Conservation (phyloP, 1,140 invertebrate genomes). For the Hylaeus volcanicus region DNA sequence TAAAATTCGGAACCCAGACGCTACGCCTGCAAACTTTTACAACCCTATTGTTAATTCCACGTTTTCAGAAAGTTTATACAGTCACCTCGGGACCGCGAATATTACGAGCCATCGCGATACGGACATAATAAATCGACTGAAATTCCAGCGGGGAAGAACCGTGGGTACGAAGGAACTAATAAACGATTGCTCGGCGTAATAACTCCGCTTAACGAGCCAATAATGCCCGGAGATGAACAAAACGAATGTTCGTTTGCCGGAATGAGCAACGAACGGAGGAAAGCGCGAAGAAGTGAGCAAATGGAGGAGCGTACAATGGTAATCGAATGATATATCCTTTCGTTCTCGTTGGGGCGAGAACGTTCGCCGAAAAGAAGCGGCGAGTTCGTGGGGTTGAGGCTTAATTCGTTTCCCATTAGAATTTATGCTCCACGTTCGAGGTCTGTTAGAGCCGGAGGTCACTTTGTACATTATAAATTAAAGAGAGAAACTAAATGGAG, state of each 20-base stretch:
- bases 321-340: conserved; percentile 34
- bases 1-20: too few species aligned
- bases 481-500: too few species aligned
- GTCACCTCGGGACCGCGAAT: background rate
- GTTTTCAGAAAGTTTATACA: background rate
- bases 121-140: background rate
- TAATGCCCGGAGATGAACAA: conserved; percentile 5
- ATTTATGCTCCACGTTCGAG: conserved; percentile 13
- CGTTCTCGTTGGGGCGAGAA: background rate
- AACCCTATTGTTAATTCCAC: background rate
- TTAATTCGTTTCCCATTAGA: conserved; percentile 43
- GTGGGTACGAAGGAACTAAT: background rate
- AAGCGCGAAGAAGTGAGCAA: background rate
- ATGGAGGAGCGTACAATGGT: background rate
- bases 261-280: conserved; percentile 19
- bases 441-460: too few species aligned
- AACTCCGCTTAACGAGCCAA: conserved; percentile 2
- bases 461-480: too few species aligned
- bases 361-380: background rate
- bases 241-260: conserved; percentile 34
- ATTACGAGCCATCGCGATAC: background rate
- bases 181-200: conserved; percentile 10
- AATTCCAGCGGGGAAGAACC: background rate
- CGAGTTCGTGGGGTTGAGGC: background rate
- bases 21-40: too few species aligned